These are phyloP conservation scores for Caerostris darwini DNA, from an alignment of 1,140 invertebrate species.

Conservation along the genomic window DNA sequence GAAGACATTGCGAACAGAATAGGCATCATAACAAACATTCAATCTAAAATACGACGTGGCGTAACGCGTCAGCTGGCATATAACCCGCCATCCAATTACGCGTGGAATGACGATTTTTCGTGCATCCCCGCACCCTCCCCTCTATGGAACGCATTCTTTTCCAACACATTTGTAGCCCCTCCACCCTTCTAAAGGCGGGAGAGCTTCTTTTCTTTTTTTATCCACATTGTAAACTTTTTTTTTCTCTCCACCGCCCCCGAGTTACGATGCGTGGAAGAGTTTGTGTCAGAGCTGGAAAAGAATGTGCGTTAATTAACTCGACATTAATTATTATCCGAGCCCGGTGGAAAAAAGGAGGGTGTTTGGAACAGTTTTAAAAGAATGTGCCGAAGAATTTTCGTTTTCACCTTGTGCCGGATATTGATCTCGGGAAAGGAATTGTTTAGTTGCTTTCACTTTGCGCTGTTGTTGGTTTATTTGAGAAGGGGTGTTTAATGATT, in stretches of 20 bases:
- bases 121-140: neutral
- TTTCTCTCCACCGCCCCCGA: neutral
- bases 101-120: neutral
- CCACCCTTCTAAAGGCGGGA: neutral
- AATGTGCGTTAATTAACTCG: constrained; percentile 61
- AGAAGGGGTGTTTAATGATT: too few species aligned
- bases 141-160: constrained; percentile 4
- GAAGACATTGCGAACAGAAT: neutral
- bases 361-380: constrained; percentile 21
- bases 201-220: neutral
- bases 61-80: neutral
- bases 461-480: neutral
- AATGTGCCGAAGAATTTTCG: constrained; percentile 5
- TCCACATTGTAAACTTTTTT: neutral
- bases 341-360: neutral
- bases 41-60: neutral
- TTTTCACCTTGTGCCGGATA: neutral
- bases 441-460: neutral
- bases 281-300: constrained; percentile 18
- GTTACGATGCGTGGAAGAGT: neutral
- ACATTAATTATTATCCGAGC: constrained; percentile 49
- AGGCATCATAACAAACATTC: neutral
- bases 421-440: neutral
- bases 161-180: constrained; percentile 23
- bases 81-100: constrained; percentile 12